A percentile compares a stretch with the other conserved stretches of the same genome.
Conservation (phyloP, 1,140 invertebrate species). For the Brachystomella parvula region DNA sequence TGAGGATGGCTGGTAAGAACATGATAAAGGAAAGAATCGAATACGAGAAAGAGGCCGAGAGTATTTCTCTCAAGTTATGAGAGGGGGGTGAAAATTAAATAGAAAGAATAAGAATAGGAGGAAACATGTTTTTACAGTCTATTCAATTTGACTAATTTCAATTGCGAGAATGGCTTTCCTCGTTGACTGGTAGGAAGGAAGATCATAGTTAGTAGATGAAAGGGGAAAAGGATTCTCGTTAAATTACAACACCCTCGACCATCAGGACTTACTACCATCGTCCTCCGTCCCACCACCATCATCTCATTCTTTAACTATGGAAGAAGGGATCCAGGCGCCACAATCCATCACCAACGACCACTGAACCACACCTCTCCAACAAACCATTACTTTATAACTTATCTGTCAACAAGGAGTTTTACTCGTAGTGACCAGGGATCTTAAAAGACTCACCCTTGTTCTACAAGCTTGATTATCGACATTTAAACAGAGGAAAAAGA, state of each 20-base stretch:
- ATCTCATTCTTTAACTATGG: neutral
- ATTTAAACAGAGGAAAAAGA: neutral
- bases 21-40: no score
- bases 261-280: neutral
- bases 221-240: neutral
- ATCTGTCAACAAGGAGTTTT: conserved; percentile 36
- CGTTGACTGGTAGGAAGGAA: neutral
- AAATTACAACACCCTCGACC: neutral
- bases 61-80: conserved; percentile 5
- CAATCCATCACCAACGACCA: conserved; percentile 38
- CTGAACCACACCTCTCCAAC: conserved; percentile 38
- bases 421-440: neutral
- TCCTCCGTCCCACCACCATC: neutral
- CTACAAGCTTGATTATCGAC: conserved; percentile 2
- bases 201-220: no score
- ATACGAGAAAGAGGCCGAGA: no score
- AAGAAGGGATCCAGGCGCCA: conserved; percentile 29
- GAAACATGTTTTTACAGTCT: conserved; percentile 6
- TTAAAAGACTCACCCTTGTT: neutral
- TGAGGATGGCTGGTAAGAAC: no score
- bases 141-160: conserved; percentile 13
- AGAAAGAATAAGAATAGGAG: neutral
- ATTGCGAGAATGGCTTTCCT: neutral
- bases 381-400: conserved; percentile 39
- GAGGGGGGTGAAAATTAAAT: neutral